These are phyloP conservation scores for Philypnodon macrostomus DNA, from an alignment of 2,797 vertebrate genomes.

Conservation along the genomic window DNA sequence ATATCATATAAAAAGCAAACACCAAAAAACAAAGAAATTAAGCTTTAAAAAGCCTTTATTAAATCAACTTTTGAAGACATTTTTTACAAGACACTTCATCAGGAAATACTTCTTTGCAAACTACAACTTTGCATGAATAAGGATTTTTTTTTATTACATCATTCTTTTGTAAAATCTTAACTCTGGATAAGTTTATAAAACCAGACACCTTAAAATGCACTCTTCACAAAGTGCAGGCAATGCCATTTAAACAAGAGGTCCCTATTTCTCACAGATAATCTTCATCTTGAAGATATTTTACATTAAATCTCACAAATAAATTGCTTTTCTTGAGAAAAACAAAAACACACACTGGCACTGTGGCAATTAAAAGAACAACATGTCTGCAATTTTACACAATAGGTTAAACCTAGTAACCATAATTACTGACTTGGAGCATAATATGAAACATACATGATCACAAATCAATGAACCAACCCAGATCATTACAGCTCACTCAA, in stretches of 20 bases:
- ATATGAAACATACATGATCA: slow-evolving; percentile 35
- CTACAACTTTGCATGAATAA: slow-evolving; percentile 86
- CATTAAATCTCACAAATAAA: slow-evolving; percentile 59
- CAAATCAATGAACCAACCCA: slow-evolving; percentile 43
- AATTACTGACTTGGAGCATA: slow-evolving; percentile 43
- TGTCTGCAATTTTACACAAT: slow-evolving; percentile 50
- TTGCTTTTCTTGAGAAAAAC: slow-evolving; percentile 59
- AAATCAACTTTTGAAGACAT: slow-evolving; percentile 61
- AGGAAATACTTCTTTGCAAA: slow-evolving; percentile 82
- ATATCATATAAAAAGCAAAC: background rate
- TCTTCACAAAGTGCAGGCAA: slow-evolving; percentile 63
- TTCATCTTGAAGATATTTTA: slow-evolving; percentile 43
- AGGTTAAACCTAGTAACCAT: slow-evolving; percentile 61
- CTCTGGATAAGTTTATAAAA: slow-evolving; percentile 93
- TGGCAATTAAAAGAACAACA: slow-evolving; percentile 58
- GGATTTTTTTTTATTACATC: slow-evolving; percentile 72
- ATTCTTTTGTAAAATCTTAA: slow-evolving; percentile 69
- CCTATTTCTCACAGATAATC: slow-evolving; percentile 50
- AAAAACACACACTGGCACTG: slow-evolving; percentile 56
- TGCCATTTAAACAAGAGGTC: slow-evolving; percentile 62
- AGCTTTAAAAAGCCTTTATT: slow-evolving; percentile 84
- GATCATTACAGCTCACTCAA: slow-evolving; percentile 26
- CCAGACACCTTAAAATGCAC: slow-evolving; percentile 73
- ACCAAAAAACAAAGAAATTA: slow-evolving; percentile 19
- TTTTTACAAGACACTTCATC: slow-evolving; percentile 87